These are phyloP conservation scores for Fulica atra DNA, from an alignment of 2,113 vertebrate species.

Conservation along the genomic window DNA sequence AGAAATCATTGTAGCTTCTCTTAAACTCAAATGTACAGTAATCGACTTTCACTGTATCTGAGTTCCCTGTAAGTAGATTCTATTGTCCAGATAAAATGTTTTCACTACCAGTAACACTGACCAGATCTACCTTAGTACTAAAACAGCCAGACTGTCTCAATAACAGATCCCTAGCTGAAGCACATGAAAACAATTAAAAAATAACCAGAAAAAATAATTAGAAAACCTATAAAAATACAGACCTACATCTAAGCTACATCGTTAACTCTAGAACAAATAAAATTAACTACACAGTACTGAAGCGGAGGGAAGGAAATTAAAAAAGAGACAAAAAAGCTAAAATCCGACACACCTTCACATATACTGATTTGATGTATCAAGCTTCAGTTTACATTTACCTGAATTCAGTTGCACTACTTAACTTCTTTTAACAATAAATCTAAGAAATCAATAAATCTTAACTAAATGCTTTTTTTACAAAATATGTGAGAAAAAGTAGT, in stretches of 20 bases:
- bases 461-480: not conserved
- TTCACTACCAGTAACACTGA: not conserved
- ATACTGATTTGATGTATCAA: not conserved
- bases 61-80: not conserved
- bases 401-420: not conserved
- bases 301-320: not conserved
- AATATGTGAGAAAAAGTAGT: not conserved
- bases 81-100: not conserved
- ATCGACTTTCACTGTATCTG: not conserved
- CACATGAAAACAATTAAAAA: slow-evolving; percentile 62
- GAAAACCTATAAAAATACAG: slow-evolving; percentile 51
- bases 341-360: not conserved
- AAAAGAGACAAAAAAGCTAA: not conserved
- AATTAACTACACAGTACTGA: not conserved
- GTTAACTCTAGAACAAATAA: slow-evolving; percentile 40
- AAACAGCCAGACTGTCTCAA: slow-evolving; percentile 35
- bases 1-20: not conserved
- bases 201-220: slow-evolving; percentile 63
- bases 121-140: slow-evolving; percentile 32
- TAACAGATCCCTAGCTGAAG: slow-evolving; percentile 26
- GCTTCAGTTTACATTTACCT: not conserved
- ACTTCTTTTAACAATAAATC: not conserved
- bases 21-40: slow-evolving; percentile 24
- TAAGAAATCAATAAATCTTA: not conserved
- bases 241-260: slow-evolving; percentile 29